Base-by-base conservation (phyloP, 2,113 vertebrate species). In the Mormyrus iriodes region DNA sequence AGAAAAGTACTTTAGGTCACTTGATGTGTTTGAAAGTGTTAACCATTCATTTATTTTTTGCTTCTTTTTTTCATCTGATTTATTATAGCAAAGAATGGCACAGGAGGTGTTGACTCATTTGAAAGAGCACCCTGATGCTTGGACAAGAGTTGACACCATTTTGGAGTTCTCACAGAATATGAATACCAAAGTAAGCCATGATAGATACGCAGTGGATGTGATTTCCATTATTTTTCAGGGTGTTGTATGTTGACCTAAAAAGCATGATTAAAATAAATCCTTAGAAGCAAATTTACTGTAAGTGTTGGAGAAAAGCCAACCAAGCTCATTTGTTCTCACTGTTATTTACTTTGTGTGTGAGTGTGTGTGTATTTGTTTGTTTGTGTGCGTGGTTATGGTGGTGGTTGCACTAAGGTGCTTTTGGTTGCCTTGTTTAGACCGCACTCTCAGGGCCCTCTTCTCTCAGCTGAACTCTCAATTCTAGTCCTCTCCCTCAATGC, bases 151-250 rank as follows among this genome's bases (percentile, higher is more conserved):
- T 39, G 98, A 99, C 96, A 99, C 98, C 93, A 99, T 99, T 94
- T 93, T 99, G 96, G 98, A 99, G 94, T 99, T 99, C 94, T 99
- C 98, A 82, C 98, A 99, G 95, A 99, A 99, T 93, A 99, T 99
- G 98, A 99, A 99, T 93, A 99, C 98, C 91, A 99, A 99, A 96
- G 98, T 99, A 97, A 94, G 97, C 91, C 51, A 42, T 21, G 39
- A 3, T 35, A 39, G 35, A 42, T 42, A 39, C 0, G 17, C 35
- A 35, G 73, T 42, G 31, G 15, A 79, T 79, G 35, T 42, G 73
- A 19, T 42, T 79, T 19, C 4, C 83, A 27, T 51, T 85, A 27
- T 51, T 49, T 49, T 85, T 51, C 15, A 21, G 31, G 76, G 15
- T 35, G 5, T 10, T 39, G 39, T 17, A 35, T 82, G 10, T 82